phyloP scores from a whole-genome alignment of 2,888 invertebrate genomes.

The Heliconius aoede region DNA sequence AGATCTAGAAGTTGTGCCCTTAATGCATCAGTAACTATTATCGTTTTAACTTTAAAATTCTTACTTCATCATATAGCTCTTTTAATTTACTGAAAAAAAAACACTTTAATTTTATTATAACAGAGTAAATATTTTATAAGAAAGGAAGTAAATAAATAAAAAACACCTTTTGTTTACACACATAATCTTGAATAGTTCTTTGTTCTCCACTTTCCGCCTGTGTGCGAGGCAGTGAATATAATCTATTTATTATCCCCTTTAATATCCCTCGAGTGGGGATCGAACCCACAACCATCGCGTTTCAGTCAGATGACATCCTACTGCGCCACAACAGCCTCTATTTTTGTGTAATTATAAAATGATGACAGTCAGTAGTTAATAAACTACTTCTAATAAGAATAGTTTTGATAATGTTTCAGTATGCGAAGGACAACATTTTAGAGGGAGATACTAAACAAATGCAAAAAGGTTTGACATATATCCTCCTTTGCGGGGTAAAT shows the following conservation, averaged over 20 bases:
- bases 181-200: no score
- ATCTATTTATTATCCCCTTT: no score
- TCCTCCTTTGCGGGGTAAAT: slow-evolving; percentile 46
- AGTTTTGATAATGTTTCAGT: slow-evolving; percentile 8
- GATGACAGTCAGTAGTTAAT: not conserved
- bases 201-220: no score
- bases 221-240: not conserved
- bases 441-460: slow-evolving; percentile 52
- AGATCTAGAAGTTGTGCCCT: slow-evolving; percentile 14
- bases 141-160: no score
- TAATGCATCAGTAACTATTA: slow-evolving; percentile 14
- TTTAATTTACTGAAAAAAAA: no score
- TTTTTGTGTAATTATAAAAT: not conserved
- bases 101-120: no score
- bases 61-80: not conserved
- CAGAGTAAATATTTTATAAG: no score
- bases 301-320: not conserved
- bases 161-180: no score
- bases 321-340: not conserved
- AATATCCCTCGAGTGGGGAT: not conserved
- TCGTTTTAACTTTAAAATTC: not conserved
- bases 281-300: not conserved
- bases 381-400: not conserved
- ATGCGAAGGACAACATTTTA: slow-evolving; percentile 40
- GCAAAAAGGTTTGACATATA: slow-evolving; percentile 53